Evolutionary conservation across 2,888 invertebrate genomes (phyloP).

Genomic region (Drosophila pseudotakahashii): DNA sequence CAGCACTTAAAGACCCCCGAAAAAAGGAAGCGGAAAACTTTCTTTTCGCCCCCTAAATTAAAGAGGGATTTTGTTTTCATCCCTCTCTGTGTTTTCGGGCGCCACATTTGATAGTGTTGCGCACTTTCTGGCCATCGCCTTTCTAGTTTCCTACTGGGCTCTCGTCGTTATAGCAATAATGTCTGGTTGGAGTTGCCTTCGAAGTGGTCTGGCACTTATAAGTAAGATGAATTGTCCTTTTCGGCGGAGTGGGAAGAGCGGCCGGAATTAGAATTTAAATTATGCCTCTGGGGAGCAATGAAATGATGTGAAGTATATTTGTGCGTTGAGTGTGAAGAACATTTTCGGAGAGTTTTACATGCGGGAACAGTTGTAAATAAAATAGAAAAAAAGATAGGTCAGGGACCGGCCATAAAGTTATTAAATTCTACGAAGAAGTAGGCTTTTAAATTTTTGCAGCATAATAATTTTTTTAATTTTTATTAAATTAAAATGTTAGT

Average conservation of each 20-base stretch:
- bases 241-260: constrained; percentile 41
- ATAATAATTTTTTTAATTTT: no score
- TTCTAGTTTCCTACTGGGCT: background rate
- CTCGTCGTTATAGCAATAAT: constrained; percentile 65
- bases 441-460: background rate
- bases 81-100: constrained; percentile 6
- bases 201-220: constrained; percentile 56
- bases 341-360: constrained; percentile 3
- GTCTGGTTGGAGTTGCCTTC: constrained; percentile 53
- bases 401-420: constrained; percentile 23
- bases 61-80: constrained; percentile 53
- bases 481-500: no score
- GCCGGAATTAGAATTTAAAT: constrained; percentile 73
- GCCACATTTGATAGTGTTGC: constrained; percentile 71
- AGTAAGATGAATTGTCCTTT: constrained; percentile 73
- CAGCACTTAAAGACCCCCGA: constrained; percentile 56
- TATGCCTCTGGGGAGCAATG: constrained; percentile 54
- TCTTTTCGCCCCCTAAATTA: constrained; percentile 45
- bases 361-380: constrained; percentile 26
- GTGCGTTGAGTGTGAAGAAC: background rate
- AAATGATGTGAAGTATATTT: constrained; percentile 37
- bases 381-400: constrained; percentile 24
- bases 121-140: constrained; percentile 41
- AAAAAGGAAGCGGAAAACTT: constrained; percentile 34
- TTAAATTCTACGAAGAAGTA: constrained; percentile 2